A percentile compares a stretch with the other conserved stretches of the same genome.
phyloP scores from a whole-genome alignment of 2,888 invertebrate genomes.

The Lathronympha strigana region DNA sequence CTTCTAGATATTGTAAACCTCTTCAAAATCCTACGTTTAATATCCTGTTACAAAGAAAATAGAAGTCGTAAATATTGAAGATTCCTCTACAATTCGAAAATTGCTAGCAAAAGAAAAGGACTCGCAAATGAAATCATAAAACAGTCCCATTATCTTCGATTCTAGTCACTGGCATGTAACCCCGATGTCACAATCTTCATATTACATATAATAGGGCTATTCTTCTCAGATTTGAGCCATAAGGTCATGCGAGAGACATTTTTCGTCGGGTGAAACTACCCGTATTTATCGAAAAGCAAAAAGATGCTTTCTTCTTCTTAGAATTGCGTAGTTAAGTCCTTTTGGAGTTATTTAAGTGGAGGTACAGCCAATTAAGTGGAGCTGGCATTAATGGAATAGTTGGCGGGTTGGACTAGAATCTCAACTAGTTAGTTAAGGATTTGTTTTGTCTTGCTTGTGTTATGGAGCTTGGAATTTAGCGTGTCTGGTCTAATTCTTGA shows the following conservation, averaged over 20 bases:
- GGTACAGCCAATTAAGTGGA: conserved; percentile 32
- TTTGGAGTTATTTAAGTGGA: neutral
- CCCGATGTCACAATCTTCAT: conserved; percentile 18
- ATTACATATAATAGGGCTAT: conserved; percentile 27
- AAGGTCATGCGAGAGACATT: conserved; percentile 39
- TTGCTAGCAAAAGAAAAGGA: too few species aligned
- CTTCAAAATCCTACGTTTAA: too few species aligned
- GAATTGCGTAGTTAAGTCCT: neutral
- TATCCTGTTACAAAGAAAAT: too few species aligned
- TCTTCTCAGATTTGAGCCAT: conserved; percentile 34
- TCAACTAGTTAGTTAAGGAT: conserved; percentile 36
- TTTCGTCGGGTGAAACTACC: conserved; percentile 16
- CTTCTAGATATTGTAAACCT: too few species aligned
- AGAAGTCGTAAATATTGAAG: too few species aligned
- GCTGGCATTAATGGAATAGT: conserved; percentile 32
- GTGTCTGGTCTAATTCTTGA: neutral
- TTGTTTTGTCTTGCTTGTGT: conserved; percentile 29
- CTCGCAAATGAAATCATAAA: conserved; percentile 12
- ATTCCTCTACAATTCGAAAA: too few species aligned
- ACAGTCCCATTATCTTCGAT: conserved; percentile 1
- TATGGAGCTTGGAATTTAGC: conserved; percentile 20
- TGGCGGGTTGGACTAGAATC: conserved; percentile 38
- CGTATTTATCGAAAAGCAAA: neutral
- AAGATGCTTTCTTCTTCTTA: neutral
- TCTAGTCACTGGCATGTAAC: conserved; percentile 15